These are phyloP conservation scores for Zaprionus davidi DNA, from an alignment of 1,140 invertebrate genomes.

Conservation along the genomic window DNA sequence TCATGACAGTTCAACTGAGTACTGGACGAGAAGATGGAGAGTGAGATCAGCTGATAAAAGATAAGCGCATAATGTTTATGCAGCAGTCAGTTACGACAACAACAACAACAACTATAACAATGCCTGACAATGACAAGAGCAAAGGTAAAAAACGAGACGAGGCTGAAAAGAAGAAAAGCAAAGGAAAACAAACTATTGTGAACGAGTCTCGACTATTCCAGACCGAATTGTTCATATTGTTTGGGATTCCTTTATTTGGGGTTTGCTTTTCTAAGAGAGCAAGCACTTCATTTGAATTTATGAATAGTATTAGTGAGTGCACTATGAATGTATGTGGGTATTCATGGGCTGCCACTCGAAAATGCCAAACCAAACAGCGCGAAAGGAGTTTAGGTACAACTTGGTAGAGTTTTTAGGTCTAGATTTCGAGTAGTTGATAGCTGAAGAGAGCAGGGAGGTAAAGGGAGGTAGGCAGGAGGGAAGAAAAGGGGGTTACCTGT, in stretches of 20 bases:
- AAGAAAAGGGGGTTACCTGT: no score
- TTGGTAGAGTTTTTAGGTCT: not conserved
- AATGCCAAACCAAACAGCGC: conserved; percentile 34
- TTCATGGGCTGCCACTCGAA: conserved; percentile 67
- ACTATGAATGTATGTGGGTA: conserved; percentile 43
- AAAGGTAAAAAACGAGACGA: conserved; percentile 38
- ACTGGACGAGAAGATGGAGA: conserved; percentile 39
- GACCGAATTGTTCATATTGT: conserved; percentile 40
- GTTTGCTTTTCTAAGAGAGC: conserved; percentile 41
- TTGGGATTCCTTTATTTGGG: conserved; percentile 50
- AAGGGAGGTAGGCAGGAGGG: no score
- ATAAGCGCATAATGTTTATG: conserved; percentile 66
- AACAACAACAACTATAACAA: conserved; percentile 23
- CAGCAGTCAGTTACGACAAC: conserved; percentile 23
- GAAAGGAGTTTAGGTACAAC: conserved; percentile 12
- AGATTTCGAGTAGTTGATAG: conserved; percentile 68
- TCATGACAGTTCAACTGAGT: conserved; percentile 40
- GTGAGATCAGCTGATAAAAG: conserved; percentile 65
- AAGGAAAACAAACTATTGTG: conserved; percentile 44
- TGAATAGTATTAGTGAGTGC: conserved; percentile 54
- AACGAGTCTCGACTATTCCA: conserved; percentile 22
- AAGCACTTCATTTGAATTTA: conserved; percentile 79
- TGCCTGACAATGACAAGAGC: conserved; percentile 65
- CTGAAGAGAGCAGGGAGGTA: conserved; percentile 5
- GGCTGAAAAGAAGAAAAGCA: conserved; percentile 1